Base-by-base conservation (phyloP, 2,888 invertebrate genomes). In the Archips crataeganus region DNA sequence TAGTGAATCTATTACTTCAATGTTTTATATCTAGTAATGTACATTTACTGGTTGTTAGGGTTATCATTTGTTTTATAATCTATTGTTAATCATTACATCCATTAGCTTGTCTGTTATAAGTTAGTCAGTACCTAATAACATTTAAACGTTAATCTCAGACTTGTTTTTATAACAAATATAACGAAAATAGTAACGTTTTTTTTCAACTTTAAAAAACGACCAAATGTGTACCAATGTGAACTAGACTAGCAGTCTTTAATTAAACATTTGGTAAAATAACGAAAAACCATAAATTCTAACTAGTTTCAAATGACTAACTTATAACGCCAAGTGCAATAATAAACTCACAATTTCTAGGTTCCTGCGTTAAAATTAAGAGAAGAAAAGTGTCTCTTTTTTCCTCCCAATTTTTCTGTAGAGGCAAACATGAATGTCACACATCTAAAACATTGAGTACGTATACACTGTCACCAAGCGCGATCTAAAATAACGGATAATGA, bases 401-500 rank as follows among this genome's bases (percentile, higher is more conserved):
- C 72, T 72, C 67, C 39, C 57, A 68, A 68, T 67, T 67, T 71
- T 54, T 70, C 51, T 69, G 67, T 68, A 72, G 39, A 60, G 42
- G 71, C 67, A 68, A 49, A 62, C 70, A 70, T 62, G 68, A 39
- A 70, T 45, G 32, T 69, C 75, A 75, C 75, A 75, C 69, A 72
- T 75, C 73, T 73, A 73, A 64, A 65, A 75, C 75, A 73, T 75
- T 75, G 77, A 80, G 85, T 87, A 87, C 88, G 88, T 88, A 86
- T 86, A 89, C 89, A 90, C 89, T 87, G 84, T 83, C 89, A 86
- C 83, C 84, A 88, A 89, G 88, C 89, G 84, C 82, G 78, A 78
- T 76, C 73, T 76, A 75, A 63, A 68, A 63, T 49, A 73, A 73
- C 73, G 73, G 68, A 39, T 76, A 75, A 74, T 75, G 72, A 75